These are phyloP conservation scores for Phenganax subtilis DNA, from an alignment of 92 coral and sea anemone genomes.

Conservation along the genomic window DNA sequence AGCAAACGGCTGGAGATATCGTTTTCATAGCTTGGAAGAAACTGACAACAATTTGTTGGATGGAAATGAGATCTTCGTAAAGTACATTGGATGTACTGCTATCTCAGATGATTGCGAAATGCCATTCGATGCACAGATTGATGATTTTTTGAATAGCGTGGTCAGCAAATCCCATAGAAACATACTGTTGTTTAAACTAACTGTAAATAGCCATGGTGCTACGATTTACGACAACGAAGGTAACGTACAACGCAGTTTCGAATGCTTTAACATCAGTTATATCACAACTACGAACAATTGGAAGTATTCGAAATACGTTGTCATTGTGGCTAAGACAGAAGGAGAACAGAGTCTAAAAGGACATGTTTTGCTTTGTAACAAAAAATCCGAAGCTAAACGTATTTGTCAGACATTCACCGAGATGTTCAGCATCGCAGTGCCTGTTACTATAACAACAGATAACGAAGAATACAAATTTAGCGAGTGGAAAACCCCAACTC, in stretches of 20 bases:
- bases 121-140: slow-evolving; percentile 10
- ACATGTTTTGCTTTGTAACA: slow-evolving; percentile 5
- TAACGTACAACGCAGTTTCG: not conserved
- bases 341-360: slow-evolving; percentile 1
- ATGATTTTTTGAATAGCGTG: not conserved
- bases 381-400: not conserved
- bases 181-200: not conserved
- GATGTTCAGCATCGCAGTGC: not conserved
- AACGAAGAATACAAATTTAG: not conserved
- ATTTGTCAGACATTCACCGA: not conserved
- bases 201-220: not conserved
- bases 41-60: not conserved
- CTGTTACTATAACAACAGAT: not conserved
- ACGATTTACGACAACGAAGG: not conserved
- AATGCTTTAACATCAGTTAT: slow-evolving; percentile 4
- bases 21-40: slow-evolving; percentile 1
- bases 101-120: slow-evolving; percentile 17
- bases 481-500: not conserved
- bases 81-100: slow-evolving; percentile 11
- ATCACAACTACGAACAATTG: slow-evolving; percentile 3
- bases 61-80: slow-evolving; percentile 5
- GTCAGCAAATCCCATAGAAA: slow-evolving; percentile 5
- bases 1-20: not conserved
- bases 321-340: slow-evolving; percentile 2
- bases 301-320: not conserved